Percentiles rank a stretch among this genome's conserved stretches.
Evolutionary conservation across 2,113 vertebrate genomes (phyloP).

Genomic region (Corythoichthys haematopterus): DNA sequence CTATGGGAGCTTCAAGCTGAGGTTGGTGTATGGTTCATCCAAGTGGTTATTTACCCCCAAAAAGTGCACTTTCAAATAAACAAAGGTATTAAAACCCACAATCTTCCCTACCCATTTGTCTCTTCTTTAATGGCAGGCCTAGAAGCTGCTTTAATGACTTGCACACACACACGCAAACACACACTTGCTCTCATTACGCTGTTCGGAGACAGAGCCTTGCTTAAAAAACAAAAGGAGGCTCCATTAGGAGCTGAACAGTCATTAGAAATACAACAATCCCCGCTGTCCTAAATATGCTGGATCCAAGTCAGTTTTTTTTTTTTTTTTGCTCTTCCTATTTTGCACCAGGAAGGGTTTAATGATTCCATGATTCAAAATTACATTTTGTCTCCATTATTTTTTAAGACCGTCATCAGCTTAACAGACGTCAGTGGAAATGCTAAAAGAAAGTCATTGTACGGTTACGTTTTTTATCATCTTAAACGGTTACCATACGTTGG

Average conservation of each 20-base stretch:
- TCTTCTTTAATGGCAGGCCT: neutral
- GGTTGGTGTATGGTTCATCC: neutral
- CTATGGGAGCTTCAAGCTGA: neutral
- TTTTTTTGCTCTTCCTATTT: neutral
- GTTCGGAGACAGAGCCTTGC: slow-evolving; percentile 18
- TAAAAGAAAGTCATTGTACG: neutral
- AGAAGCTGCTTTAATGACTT: slow-evolving; percentile 2
- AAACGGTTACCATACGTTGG: no score
- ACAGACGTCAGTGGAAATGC: neutral
- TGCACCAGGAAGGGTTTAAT: slow-evolving; percentile 5
- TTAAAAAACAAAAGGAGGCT: slow-evolving; percentile 18
- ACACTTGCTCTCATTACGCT: slow-evolving; percentile 8
- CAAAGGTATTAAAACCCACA: neutral
- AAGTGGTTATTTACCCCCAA: neutral
- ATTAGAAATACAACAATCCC: slow-evolving; percentile 25
- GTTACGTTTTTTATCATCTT: neutral
- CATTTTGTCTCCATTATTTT: slow-evolving; percentile 8
- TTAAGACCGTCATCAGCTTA: neutral
- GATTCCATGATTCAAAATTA: slow-evolving; percentile 16
- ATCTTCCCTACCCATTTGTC: neutral
- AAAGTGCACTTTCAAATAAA: neutral
- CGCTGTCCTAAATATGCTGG: slow-evolving; percentile 17
- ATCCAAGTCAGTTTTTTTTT: slow-evolving; percentile 9
- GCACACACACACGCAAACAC: slow-evolving; percentile 3
- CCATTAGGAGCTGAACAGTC: slow-evolving; percentile 20